Base-by-base conservation (phyloP, 2,797 vertebrate genomes). In the Microctenopoma lineatum region DNA sequence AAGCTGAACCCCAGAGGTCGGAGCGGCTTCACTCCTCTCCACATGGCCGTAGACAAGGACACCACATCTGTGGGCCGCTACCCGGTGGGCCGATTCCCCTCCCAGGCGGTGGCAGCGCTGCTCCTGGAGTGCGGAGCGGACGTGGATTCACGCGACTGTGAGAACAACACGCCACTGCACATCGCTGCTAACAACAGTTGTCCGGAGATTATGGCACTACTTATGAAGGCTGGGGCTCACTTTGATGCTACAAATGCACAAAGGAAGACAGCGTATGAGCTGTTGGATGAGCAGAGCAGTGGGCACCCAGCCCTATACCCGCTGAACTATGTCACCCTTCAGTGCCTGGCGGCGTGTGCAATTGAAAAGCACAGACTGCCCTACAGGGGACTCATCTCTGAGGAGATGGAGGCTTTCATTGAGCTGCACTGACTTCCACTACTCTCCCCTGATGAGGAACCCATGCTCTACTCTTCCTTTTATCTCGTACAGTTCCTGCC, bases 371-470 rank as follows among this genome's bases (percentile, higher is more conserved):
- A 98, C 95, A 96, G 96, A 94, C 92, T 98, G 62, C 96, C 96
- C 65, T 99, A 98, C 90, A 96, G 97, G 85, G 97, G 97, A 18
- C 95, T 96, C 56, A 97, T 98, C 91, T 96, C 97, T 0, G 96
- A 98, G 79, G 96, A 97, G 89, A 95, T 99, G 90, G 97, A 98
- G 92, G 95, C 96, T 44, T 98, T 99, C 90, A 98, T 99, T 50
- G 95, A 98, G 86, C 94, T 98, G 79, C 97, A 98, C 91, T 98
- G 94, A 96, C 66, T 59, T 38, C 50, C 70, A 68, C 79, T 44
- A 16, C 61, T 38, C n/a, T 73, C 29, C 58, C 44, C 36, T 1
- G 32, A 67, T 50, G 73, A 74, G 47, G 25, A 75, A 27, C 0
- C 0, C 60, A 51, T 58, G 55, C 27, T 75, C 21, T 72, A 50